Percentiles rank a stretch among this genome's conserved stretches.
phyloP scores from a whole-genome alignment of 1,140 invertebrate genomes.

The Aleiodes sp. region DNA sequence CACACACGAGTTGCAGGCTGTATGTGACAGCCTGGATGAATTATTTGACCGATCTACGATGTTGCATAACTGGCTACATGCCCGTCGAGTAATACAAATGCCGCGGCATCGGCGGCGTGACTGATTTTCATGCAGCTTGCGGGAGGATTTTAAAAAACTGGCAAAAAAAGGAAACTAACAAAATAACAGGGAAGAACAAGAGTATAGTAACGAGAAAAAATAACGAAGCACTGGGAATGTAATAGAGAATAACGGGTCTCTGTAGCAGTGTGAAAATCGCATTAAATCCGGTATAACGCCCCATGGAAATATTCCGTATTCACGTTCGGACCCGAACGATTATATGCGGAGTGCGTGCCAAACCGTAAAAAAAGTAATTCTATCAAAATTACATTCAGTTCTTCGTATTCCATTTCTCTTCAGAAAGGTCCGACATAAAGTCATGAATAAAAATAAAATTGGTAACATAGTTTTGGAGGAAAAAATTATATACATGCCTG shows the following conservation, averaged over 20 bases:
- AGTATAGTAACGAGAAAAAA: constrained; percentile 1
- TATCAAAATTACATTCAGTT: constrained; percentile 19
- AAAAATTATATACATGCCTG: neutral
- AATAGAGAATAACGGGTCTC: neutral
- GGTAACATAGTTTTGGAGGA: neutral
- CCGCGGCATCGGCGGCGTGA: constrained; percentile 18
- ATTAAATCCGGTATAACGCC: constrained; percentile 24
- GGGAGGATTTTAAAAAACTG: too few relatives aligned
- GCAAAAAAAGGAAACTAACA: constrained; percentile 12
- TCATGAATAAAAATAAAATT: neutral
- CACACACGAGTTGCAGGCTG: constrained; percentile 9
- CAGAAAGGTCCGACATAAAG: neutral
- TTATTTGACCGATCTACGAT: constrained; percentile 30
- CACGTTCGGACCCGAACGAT: neutral
- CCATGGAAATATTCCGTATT: constrained; percentile 11
- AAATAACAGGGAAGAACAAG: neutral
- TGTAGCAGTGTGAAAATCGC: constrained; percentile 20
- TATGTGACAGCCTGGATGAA: constrained; percentile 23
- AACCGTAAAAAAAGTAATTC: constrained; percentile 29
- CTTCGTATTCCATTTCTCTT: constrained; percentile 9
- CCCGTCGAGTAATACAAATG: constrained; percentile 21
- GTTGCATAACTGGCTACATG: constrained; percentile 17
- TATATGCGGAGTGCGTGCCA: constrained; percentile 23
- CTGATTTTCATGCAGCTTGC: constrained; percentile 16
- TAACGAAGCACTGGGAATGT: constrained; percentile 13